Base-by-base conservation (phyloP, 2,888 invertebrate species). In the Pilophorus perplexus region DNA sequence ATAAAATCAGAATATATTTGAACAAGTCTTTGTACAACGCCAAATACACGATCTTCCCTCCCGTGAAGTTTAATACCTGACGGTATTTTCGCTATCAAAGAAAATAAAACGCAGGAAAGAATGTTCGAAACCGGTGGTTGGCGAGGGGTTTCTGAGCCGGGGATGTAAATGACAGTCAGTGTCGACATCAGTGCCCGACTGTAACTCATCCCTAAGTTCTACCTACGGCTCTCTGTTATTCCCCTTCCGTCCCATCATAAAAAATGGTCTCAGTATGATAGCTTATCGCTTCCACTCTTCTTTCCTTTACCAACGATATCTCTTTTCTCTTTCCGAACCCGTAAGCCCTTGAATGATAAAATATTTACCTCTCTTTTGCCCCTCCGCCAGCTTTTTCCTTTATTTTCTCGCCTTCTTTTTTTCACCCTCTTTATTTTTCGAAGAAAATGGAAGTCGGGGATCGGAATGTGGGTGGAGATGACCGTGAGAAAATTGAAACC, bases 171-270 rank as follows among this genome's bases (percentile, higher is more conserved):
- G 52, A 52, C 52, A 52, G 52, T 52, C 52, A 28, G 27, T 28
- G 52, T 52, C 52, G 52, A 18, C 52, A 28, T 52, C 28, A 52
- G 52, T 28, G 16, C 28, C 52, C 28, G 10, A 52, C 52, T 28
- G 52, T 52, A 52, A 52, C 52, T 52, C 52, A 52, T 52, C 52
- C 52, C 28, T 52, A 52, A 52, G 52, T 52, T 52, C 52, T 52
- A 52, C 27, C 52, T 52, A 28, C 25, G 52, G 27, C 52, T 28
- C 52, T 28, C 52, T 52, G 52, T 52, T 52, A 52, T 52, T 52
- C 52, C 33, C 52, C 18, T 52, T 28, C 52, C 28, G 28, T 28
- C 16, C 52, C 52, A 52, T 52, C 52, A 28, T 52, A 52, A 52
- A 52, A 52, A 52, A 52, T 52, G 52, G 52, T 52, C 27, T 52